These are phyloP conservation scores for Bombus turneri DNA, from an alignment of 1,140 invertebrate species.

Conservation along the genomic window DNA sequence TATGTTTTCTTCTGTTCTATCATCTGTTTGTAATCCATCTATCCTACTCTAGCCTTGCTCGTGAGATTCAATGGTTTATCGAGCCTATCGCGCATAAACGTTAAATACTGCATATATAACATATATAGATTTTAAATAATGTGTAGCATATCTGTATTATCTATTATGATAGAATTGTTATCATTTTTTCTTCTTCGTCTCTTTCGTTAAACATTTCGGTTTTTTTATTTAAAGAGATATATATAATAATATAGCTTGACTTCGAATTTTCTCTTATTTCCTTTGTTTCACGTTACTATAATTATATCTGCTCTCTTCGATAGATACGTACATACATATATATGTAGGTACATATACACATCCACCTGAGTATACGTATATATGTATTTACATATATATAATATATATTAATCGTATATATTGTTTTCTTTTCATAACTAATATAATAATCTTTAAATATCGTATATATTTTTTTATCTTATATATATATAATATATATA, in stretches of 20 bases:
- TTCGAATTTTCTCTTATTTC: constrained; percentile 36
- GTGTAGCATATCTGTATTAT: constrained; percentile 59
- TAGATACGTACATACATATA: constrained; percentile 49
- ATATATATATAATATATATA: constrained; percentile 50
- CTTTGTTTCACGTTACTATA: background rate
- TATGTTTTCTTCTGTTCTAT: constrained; percentile 58
- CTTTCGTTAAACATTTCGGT: constrained; percentile 46
- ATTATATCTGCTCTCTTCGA: constrained; percentile 37
- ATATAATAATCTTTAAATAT: constrained; percentile 53
- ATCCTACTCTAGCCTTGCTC: constrained; percentile 81
- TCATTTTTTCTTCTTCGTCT: constrained; percentile 10
- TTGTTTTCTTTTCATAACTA: constrained; percentile 23
- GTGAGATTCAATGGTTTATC: constrained; percentile 79
- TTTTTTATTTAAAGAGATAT: constrained; percentile 13
- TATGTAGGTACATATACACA: constrained; percentile 26
- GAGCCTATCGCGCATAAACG: constrained; percentile 76
- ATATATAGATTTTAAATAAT: constrained; percentile 72
- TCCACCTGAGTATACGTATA: constrained; percentile 6
- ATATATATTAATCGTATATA: constrained; percentile 31
- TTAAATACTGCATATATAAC: constrained; percentile 72
- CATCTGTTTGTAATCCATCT: constrained; percentile 68
- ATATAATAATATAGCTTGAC: constrained; percentile 50
- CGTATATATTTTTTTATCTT: constrained; percentile 20
- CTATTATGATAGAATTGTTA: constrained; percentile 57
- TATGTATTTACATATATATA: constrained; percentile 55